Evolutionary conservation across 2,797 vertebrate genomes (phyloP), one percentile per base, ranked within the genome.

Genomic region (Falco cherrug): DNA sequence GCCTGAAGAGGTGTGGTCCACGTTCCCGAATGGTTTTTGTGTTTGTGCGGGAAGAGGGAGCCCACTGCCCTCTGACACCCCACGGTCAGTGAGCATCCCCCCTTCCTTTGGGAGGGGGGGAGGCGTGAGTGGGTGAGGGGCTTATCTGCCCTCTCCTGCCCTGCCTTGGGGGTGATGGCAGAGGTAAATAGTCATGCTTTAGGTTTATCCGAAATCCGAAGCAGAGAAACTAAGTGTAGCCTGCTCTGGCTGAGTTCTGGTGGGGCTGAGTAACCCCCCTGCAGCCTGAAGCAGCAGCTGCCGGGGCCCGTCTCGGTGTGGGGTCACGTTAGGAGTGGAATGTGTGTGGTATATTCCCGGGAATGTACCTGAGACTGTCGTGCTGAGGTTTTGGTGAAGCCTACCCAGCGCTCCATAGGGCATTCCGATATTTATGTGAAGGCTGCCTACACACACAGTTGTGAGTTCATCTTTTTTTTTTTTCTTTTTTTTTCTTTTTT

Each of bases 31-130:
- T 39, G 50, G 1, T 19, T 63, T 64, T 43, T 48, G 39, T 26
- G 57, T 5, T 5, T 48, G 37, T 20, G 14, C 13, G 6, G 47
- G 82, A 16, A 22, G 39, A 26, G 45, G 29, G n/a, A 81, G 19
- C 47, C 25, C 35, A 0, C 37, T 25, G 9, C 16, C 16, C 37
- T 33, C 9, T 15, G 31, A 29, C 35, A 11, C 12, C 4, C 19
- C 31, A 2, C 6, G 1, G 22, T 6, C n/a, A 22, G 39, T 0
- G 2, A 20, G 19, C 0, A 0, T 25, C 33, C 0, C 19, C 53
- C 45, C 57, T n/a, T 71, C 1, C 81, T 65, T 26, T 3, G 39
- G 54, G 67, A 53, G 17, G 6, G 19, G 0, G 15, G 14, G 56
- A 47, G 37, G 43, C 41, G 5, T 0, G 0, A 39, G 24, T n/a